Evolutionary conservation across 2,888 invertebrate genomes (phyloP).

Genomic region (Drosophila pseudotalamancana): DNA sequence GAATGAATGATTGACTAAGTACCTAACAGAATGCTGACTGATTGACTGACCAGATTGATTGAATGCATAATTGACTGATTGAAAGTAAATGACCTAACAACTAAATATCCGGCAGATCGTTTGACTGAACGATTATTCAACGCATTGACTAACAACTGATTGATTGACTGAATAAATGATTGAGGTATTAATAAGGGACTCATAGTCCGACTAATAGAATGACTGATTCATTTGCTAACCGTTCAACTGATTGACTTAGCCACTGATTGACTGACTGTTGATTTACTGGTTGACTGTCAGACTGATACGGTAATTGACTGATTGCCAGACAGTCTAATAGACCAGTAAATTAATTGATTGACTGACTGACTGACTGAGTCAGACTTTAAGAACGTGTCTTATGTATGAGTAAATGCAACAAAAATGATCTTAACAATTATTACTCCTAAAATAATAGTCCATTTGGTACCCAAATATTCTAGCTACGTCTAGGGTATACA

Average conservation of each 20-base stretch:
- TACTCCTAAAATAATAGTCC: background rate
- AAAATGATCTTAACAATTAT: too few relatives aligned
- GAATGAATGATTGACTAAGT: background rate
- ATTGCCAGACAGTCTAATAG: too few relatives aligned
- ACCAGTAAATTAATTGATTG: background rate
- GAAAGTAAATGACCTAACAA: too few relatives aligned
- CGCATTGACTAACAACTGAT: background rate
- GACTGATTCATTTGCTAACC: background rate
- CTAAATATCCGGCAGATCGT: too few relatives aligned
- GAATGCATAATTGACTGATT: background rate
- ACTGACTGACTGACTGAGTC: background rate
- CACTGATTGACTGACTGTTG: background rate
- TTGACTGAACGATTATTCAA: background rate
- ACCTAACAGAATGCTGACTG: background rate
- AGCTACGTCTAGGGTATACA: slow-evolving; percentile 7
- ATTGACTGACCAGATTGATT: background rate
- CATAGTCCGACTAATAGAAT: background rate
- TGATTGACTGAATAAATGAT: too few relatives aligned
- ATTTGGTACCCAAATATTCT: background rate
- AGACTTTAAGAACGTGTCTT: background rate
- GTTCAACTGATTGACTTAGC: background rate
- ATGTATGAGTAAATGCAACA: too few relatives aligned
- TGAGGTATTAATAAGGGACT: too few relatives aligned
- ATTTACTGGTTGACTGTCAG: background rate
- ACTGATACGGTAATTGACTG: background rate